These are phyloP conservation scores for Cerceris rybyensis DNA, from an alignment of 2,888 invertebrate species.

Conservation along the genomic window DNA sequence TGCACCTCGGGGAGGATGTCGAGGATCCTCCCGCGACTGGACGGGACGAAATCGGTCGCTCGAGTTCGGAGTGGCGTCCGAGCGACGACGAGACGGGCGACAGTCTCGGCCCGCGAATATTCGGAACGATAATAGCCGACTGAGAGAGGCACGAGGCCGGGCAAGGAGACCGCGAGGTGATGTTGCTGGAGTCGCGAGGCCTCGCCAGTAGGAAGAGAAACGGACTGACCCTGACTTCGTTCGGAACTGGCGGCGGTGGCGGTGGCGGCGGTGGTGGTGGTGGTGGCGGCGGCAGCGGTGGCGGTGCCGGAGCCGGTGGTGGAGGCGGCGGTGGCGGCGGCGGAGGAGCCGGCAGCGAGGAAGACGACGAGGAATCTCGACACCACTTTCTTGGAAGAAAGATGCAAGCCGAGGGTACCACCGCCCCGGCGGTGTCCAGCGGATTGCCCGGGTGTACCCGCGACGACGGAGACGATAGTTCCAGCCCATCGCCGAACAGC, in stretches of 20 bases:
- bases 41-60: neutral
- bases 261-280: constrained; percentile 79
- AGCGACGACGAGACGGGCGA: neutral
- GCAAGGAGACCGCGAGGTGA: constrained; percentile 69
- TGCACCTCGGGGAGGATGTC: too few species aligned
- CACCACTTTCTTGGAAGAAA: constrained; percentile 80
- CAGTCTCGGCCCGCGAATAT: neutral
- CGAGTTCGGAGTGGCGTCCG: neutral
- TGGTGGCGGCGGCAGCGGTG: constrained; percentile 81
- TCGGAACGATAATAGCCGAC: constrained; percentile 32
- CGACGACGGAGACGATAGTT: constrained; percentile 85
- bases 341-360: constrained; percentile 84
- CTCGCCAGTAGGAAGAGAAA: constrained; percentile 81
- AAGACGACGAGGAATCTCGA: constrained; percentile 85
- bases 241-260: constrained; percentile 82
- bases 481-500: constrained; percentile 82
- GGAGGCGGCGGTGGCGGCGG: constrained; percentile 83
- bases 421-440: constrained; percentile 71
- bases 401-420: constrained; percentile 82
- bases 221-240: constrained; percentile 81
- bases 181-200: constrained; percentile 82
- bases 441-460: constrained; percentile 81
- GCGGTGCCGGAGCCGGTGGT: constrained; percentile 82
- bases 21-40: too few species aligned
- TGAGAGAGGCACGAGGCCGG: constrained; percentile 37